Percentiles rank a stretch among this genome's conserved stretches.
phyloP scores from a whole-genome alignment of 2,888 invertebrate species.

The Mesorhabditis sp. region DNA sequence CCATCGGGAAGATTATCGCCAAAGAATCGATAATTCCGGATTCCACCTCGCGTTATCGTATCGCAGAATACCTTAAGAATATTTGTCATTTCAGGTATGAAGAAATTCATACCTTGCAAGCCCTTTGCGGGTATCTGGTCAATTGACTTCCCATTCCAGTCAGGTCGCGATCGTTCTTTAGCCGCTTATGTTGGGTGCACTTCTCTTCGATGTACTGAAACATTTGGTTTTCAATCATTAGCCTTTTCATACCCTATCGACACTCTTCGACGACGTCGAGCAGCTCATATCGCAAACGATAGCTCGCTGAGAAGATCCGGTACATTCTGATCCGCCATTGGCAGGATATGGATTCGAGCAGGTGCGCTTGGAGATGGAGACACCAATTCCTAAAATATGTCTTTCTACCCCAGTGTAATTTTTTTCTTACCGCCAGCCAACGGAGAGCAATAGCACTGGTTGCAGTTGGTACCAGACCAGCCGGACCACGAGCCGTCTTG shows the following conservation, averaged over 20 bases:
- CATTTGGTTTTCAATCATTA: neutral
- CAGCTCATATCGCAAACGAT: slow-evolving; percentile 50
- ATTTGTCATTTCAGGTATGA: neutral
- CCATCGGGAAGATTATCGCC: slow-evolving; percentile 58
- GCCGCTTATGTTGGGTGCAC: slow-evolving; percentile 51
- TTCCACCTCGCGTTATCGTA: slow-evolving; percentile 43
- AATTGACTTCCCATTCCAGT: slow-evolving; percentile 56
- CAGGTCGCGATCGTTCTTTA: slow-evolving; percentile 52
- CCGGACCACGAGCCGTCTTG: slow-evolving; percentile 53
- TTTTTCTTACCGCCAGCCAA: slow-evolving; percentile 36
- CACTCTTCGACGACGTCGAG: slow-evolving; percentile 28
- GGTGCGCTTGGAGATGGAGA: slow-evolving; percentile 22
- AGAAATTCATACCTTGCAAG: slow-evolving; percentile 51
- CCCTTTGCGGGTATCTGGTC: slow-evolving; percentile 52
- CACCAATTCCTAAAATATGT: neutral
- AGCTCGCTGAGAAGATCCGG: slow-evolving; percentile 43
- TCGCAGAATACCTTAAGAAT: slow-evolving; percentile 56
- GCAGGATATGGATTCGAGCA: slow-evolving; percentile 53
- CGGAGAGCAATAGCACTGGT: slow-evolving; percentile 46
- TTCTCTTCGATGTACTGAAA: slow-evolving; percentile 50
- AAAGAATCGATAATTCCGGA: slow-evolving; percentile 56
- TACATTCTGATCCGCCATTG: slow-evolving; percentile 55
- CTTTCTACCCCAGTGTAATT: slow-evolving; percentile 11
- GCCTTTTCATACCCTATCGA: slow-evolving; percentile 46
- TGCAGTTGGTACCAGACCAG: slow-evolving; percentile 49